phyloP scores from a whole-genome alignment of 1,140 invertebrate genomes.

The Leptinotarsa lineolata region DNA sequence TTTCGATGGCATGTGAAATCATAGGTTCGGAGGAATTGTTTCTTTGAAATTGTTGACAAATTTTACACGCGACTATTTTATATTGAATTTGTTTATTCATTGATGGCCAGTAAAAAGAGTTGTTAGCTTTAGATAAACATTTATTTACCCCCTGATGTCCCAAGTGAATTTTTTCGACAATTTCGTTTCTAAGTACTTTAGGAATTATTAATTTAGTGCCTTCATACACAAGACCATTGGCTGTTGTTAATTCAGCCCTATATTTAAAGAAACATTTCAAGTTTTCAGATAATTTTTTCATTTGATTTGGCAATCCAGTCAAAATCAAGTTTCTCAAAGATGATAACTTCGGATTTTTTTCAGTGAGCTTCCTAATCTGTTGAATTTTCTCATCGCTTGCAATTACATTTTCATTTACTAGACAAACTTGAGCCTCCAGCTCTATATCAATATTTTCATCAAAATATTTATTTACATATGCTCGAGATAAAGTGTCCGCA shows the following conservation, averaged over 20 bases:
- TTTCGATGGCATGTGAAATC: constrained; percentile 47
- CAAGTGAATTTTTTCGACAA: no score
- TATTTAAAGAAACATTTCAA: no score
- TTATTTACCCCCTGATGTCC: no score
- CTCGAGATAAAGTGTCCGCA: not conserved
- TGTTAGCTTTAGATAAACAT: not conserved
- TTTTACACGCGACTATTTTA: not conserved
- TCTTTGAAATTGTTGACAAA: not conserved
- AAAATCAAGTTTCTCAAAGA: not conserved
- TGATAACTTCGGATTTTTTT: not conserved
- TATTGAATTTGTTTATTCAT: not conserved
- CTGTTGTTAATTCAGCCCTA: no score
- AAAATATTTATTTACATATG: constrained; percentile 1
- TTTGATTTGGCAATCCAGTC: not conserved
- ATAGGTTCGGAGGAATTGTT: constrained; percentile 42
- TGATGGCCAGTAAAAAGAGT: not conserved
- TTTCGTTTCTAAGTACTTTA: no score
- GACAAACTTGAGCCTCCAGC: not conserved
- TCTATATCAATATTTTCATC: constrained; percentile 3
- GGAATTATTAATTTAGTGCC: no score
- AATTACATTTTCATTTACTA: not conserved
- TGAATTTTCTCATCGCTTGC: not conserved
- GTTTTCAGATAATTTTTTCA: not conserved
- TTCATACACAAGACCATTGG: no score
- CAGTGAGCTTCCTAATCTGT: not conserved